phyloP scores from a whole-genome alignment of 2,888 invertebrate genomes.

The Cosmopolites sordidus region DNA sequence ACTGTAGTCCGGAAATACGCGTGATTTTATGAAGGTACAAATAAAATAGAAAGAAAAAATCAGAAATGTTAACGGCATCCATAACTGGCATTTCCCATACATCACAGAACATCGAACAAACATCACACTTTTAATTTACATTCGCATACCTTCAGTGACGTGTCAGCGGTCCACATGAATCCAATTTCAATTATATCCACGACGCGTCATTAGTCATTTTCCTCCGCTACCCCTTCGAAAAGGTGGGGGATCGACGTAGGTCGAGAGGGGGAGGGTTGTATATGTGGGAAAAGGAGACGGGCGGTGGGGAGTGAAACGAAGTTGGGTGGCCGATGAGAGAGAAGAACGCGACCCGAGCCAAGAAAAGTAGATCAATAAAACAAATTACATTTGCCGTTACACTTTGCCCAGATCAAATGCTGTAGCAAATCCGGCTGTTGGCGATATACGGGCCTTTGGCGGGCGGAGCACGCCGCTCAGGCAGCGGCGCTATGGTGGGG shows the following conservation, averaged over 20 bases:
- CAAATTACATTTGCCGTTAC: conserved; percentile 48
- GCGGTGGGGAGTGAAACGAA: background rate
- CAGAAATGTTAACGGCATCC: too few species aligned
- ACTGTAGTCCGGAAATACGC: too few species aligned
- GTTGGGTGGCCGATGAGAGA: conserved; percentile 12
- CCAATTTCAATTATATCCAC: conserved; percentile 18
- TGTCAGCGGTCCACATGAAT: conserved; percentile 5
- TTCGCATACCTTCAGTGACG: background rate
- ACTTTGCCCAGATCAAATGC: conserved; percentile 41
- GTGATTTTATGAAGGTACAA: too few species aligned
- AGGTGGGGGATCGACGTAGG: background rate
- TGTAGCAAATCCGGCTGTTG: conserved; percentile 27
- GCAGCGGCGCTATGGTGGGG: background rate
- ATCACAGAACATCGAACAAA: background rate
- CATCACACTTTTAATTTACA: background rate
- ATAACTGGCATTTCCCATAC: background rate
- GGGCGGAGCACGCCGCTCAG: conserved; percentile 1
- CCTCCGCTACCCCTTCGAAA: conserved; percentile 15
- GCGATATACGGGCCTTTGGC: conserved; percentile 18
- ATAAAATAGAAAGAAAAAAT: background rate
- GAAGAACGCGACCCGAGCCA: conserved; percentile 25
- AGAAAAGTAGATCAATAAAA: conserved; percentile 50
- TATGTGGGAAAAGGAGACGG: background rate
- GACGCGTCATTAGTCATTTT: conserved; percentile 26
- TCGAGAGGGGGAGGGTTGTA: background rate